Base-by-base conservation (phyloP, 2,888 invertebrate genomes). In the Ectropis crepuscularia region DNA sequence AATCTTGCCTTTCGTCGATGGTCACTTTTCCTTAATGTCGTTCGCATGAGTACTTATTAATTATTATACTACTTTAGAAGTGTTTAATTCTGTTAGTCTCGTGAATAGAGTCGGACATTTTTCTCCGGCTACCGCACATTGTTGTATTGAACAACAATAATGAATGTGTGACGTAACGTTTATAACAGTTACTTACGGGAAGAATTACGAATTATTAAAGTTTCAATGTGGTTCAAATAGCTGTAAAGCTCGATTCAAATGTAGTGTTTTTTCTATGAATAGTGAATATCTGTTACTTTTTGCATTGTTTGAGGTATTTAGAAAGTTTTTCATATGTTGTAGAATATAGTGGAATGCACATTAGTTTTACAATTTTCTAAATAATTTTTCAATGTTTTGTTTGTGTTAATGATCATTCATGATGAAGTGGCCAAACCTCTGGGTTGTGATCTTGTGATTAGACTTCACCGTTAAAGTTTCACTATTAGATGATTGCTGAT, bases 31-130 rank as follows among this genome's bases (percentile, higher is more conserved):
- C 4, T 28, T 28, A 28, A 28, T 4, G 16, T n/a, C 2, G 38
- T n/a, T 10, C 49, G 8, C 28, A 38, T 28, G 5, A 57, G 53
- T 65, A 73, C 68, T 70, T 68, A 68, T 57, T 65, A 73, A 68
- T 70, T 68, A 68, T 57, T 55, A 67, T 63, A 55, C 64, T 63
- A 65, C 71, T 74, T 78, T 73, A 79, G 76, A 78, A 75, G 74
- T 76, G 68, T 69, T 74, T 62, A 65, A 74, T 78, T 75, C 73
- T 74, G 70, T 74, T 78, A 68, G 69, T 69, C 60, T 69, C 4
- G 16, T 28, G 16, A 4, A 65, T 41, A 51, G 36, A 55, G 45
- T 47, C n/a, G 41, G 49, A 7, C 6, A 45, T 61, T 45, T 51
- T 63, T 53, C 53, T 63, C 45, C 51, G 38, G 12, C 16, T 28